A percentile compares a stretch with the other conserved stretches of the same genome.
Evolutionary conservation across 2,113 vertebrate species (phyloP).

Genomic region (Oncorhynchus kisutch): DNA sequence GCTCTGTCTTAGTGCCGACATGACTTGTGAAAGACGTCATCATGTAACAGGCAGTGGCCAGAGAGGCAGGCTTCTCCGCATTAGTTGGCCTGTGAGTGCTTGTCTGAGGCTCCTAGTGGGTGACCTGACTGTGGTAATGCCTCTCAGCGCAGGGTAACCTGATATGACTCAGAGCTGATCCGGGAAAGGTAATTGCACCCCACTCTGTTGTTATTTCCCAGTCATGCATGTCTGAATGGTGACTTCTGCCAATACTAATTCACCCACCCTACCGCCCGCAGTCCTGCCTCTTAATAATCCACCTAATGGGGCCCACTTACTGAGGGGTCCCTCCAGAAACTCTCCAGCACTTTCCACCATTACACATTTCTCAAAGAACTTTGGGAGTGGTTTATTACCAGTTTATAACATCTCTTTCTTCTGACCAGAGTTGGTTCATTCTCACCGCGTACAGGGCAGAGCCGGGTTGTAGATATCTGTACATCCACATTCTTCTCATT

Average conservation of each 20-base stretch:
- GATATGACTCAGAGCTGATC: conserved; percentile 62
- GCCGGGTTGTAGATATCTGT: conserved; percentile 12
- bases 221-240: conserved; percentile 70
- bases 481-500: conserved; percentile 34
- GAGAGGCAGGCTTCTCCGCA: conserved; percentile 37
- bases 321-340: background rate
- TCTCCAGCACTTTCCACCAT: conserved; percentile 36
- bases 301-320: conserved; percentile 43
- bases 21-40: conserved; percentile 43
- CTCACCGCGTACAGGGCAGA: conserved; percentile 14
- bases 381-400: conserved; percentile 5
- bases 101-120: conserved; percentile 26
- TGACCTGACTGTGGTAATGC: conserved; percentile 43
- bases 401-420: conserved; percentile 48
- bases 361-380: conserved; percentile 5
- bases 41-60: conserved; percentile 33
- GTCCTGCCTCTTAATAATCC: conserved; percentile 44
- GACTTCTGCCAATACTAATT: conserved; percentile 64
- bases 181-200: conserved; percentile 64
- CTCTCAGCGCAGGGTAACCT: conserved; percentile 65
- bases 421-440: conserved; percentile 33
- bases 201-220: conserved; percentile 69
- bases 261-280: conserved; percentile 38
- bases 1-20: too few relatives aligned
- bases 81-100: conserved; percentile 50